phyloP scores from a whole-genome alignment of 92 coral and sea anemone species.

The Palythoa grandis region DNA sequence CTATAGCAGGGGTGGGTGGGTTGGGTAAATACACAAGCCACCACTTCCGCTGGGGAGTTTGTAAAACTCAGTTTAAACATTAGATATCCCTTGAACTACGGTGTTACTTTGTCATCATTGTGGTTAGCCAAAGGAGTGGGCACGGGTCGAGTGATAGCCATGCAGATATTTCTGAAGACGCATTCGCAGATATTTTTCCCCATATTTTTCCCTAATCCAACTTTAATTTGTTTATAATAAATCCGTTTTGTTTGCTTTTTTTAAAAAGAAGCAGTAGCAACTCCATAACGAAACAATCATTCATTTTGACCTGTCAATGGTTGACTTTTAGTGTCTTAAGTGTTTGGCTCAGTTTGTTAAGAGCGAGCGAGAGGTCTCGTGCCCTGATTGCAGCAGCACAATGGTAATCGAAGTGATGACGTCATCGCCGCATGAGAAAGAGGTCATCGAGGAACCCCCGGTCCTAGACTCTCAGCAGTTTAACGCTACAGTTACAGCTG shows the following conservation, averaged over 20 bases:
- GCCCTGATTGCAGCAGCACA: slow-evolving; percentile 86
- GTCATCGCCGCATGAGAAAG: slow-evolving; percentile 47
- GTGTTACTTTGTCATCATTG: too few relatives aligned
- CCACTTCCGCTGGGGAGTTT: too few relatives aligned
- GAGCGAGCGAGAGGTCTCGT: slow-evolving; percentile 52
- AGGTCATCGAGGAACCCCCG: neutral
- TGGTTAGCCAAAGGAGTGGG: too few relatives aligned
- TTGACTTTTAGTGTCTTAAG: slow-evolving; percentile 74
- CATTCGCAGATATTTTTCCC: too few relatives aligned
- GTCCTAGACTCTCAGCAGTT: slow-evolving; percentile 9
- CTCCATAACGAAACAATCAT: neutral
- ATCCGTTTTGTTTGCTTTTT: neutral
- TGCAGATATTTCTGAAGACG: too few relatives aligned
- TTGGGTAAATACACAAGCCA: too few relatives aligned
- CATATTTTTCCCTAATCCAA: too few relatives aligned
- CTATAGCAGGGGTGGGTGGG: too few relatives aligned
- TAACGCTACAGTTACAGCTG: slow-evolving; percentile 43
- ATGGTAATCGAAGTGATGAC: slow-evolving; percentile 67
- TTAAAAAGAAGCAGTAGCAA: neutral
- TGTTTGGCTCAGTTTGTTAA: slow-evolving; percentile 74
- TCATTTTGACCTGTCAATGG: neutral
- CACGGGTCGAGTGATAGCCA: too few relatives aligned
- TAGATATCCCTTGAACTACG: too few relatives aligned
- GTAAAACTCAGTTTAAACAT: too few relatives aligned
- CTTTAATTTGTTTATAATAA: too few relatives aligned